Percentiles rank a stretch among this genome's conserved stretches.
phyloP scores from a whole-genome alignment of 2,797 vertebrate genomes.

The Melanogrammus aeglefinus region DNA sequence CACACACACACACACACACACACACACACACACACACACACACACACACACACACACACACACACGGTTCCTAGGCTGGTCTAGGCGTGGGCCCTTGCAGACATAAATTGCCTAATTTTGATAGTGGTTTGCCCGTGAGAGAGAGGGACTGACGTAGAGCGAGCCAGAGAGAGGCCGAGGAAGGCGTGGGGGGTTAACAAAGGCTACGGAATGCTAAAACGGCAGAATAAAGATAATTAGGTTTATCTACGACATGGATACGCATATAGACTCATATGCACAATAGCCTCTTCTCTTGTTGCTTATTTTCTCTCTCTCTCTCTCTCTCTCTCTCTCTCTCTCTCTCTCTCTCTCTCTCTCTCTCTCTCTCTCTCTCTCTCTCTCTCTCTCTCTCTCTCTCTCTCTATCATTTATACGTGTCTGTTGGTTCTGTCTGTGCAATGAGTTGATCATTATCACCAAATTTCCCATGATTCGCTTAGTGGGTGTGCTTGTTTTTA shows the following conservation, averaged over 20 bases:
- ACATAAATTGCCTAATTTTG: slow-evolving; percentile 76
- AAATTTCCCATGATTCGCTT: neutral
- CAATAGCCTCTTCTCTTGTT: neutral
- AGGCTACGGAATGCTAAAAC: slow-evolving; percentile 47
- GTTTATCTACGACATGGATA: slow-evolving; percentile 36
- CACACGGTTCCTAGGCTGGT: slow-evolving; percentile 63
- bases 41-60: slow-evolving; percentile 23
- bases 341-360: slow-evolving; percentile 16
- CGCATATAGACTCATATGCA: neutral
- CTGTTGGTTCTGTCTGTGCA: neutral
- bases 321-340: neutral
- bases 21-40: slow-evolving; percentile 25
- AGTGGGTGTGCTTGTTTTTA: slow-evolving; percentile 8
- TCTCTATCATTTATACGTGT: neutral
- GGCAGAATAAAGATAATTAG: slow-evolving; percentile 44
- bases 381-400: slow-evolving; percentile 37
- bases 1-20: slow-evolving; percentile 24
- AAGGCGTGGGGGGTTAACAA: neutral
- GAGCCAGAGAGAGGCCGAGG: neutral
- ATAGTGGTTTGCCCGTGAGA: slow-evolving; percentile 64
- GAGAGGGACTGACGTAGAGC: slow-evolving; percentile 26
- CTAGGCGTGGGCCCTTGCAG: slow-evolving; percentile 71
- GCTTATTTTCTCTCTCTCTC: slow-evolving; percentile 1
- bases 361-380: slow-evolving; percentile 30
- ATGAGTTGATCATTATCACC: neutral